phyloP scores from a whole-genome alignment of 2,888 invertebrate species.

The Norana najaformis region DNA sequence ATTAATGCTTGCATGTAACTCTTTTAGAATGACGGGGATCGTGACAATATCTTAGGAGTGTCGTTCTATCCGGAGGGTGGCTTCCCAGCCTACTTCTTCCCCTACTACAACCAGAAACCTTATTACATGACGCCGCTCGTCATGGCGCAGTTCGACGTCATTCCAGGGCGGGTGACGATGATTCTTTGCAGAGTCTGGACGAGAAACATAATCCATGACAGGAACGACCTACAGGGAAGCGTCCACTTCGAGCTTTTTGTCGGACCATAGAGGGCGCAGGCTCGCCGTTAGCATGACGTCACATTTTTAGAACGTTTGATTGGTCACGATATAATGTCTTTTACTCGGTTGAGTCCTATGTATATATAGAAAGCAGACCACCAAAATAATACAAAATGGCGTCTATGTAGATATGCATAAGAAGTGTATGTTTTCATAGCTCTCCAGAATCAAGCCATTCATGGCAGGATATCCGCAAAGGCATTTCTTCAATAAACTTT shows the following conservation, averaged over 20 bases:
- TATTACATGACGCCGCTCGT: neutral
- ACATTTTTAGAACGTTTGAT: neutral
- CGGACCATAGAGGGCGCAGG: neutral
- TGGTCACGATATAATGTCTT: neutral
- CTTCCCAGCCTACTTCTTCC: constrained; percentile 18
- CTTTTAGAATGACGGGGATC: neutral
- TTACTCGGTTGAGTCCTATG: neutral
- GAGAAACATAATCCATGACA: neutral
- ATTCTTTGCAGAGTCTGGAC: neutral
- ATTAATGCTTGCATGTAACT: neutral
- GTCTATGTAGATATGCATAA: neutral
- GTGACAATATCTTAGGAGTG: neutral
- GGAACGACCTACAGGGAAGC: constrained; percentile 14
- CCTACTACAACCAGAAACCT: neutral
- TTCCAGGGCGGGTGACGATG: neutral
- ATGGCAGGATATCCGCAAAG: neutral
- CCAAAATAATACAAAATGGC: neutral
- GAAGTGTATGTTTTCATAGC: neutral
- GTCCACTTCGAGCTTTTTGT: neutral
- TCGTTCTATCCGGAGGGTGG: neutral
- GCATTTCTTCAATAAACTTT: neutral
- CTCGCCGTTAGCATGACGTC: neutral
- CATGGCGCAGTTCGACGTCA: constrained; percentile 14
- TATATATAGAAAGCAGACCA: neutral
- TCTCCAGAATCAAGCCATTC: neutral